A percentile compares a stretch with the other conserved stretches of the same genome.
Evolutionary conservation across 1,140 invertebrate genomes (phyloP).

Genomic region (Drosophila grimshawi): DNA sequence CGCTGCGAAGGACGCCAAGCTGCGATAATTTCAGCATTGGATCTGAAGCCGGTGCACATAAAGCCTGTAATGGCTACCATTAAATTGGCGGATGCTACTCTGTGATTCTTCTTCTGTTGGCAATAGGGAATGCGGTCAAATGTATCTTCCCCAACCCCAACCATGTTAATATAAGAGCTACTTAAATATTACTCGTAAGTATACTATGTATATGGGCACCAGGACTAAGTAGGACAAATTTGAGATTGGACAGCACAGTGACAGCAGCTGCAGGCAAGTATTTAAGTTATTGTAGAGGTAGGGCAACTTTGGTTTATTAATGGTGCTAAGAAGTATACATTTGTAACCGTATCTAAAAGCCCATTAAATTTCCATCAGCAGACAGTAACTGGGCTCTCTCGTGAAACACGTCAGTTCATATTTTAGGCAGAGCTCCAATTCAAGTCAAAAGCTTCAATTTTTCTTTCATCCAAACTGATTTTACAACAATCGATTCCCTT

Average conservation of each 20-base stretch:
- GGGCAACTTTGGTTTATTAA: no score
- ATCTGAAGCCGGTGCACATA: conserved; percentile 32
- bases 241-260: conserved; percentile 3
- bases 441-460: no score
- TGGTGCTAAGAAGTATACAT: no score
- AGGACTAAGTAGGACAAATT: conserved; percentile 39
- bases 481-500: neutral
- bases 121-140: conserved; percentile 48
- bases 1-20: conserved; percentile 49
- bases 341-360: no score
- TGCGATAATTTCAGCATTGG: conserved; percentile 72
- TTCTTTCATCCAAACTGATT: neutral
- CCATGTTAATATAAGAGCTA: conserved; percentile 39
- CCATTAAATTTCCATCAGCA: no score
- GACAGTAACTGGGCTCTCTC: no score
- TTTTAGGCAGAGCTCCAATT: no score
- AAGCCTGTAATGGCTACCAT: conserved; percentile 64
- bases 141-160: conserved; percentile 21
- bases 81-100: conserved; percentile 54
- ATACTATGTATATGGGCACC: conserved; percentile 35
- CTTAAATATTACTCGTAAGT: conserved; percentile 64
- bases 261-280: neutral
- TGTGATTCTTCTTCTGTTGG: conserved; percentile 19
- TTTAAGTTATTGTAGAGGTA: neutral
- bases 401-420: no score